Base-by-base conservation (phyloP, 2,797 vertebrate genomes). In the Masticophis lateralis region DNA sequence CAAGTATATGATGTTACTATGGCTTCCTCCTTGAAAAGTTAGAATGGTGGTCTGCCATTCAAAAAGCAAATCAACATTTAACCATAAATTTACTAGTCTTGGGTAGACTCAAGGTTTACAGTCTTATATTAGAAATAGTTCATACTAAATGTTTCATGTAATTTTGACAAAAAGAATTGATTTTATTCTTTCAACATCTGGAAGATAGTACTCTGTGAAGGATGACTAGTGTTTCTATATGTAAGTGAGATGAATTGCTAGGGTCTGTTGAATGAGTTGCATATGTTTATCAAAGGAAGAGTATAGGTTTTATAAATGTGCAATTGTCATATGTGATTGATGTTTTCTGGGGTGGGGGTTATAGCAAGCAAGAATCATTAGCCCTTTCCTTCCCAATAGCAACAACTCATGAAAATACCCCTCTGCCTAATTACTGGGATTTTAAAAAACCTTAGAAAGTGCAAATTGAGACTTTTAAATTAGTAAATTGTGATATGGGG, bases 51-150 rank as follows among this genome's bases (percentile, higher is more conserved):
- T 87, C 53, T 92, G 66, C 69, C 86, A 87, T 66, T 32, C 53
- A 90, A 92, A 92, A 51, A 63, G 74, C 56, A 86, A 89, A 86
- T 90, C 92, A 86, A 57, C 20, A 57, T 69, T 87, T 90, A 93
- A 90, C 12, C 13, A 6, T 32, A 51, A 92, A 89, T n/a, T 37
- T 27, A 28, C 51, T 37, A 87, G 53, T 25, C 12, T 37, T 93
- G 79, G 10, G 18, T 69, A 16, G 79, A 90, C 87, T 57, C 20
- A 61, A 20, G 18, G 57, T 89, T 89, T 53, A 57, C 28, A 60
- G 79, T 32, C 51, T 66, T 90, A 37, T 74, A 43, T 37, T 87
- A 66, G 25, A 66, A 18, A 90, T 63, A 27, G 51, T 27, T 86
- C n/a, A 61, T 66, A 87, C 51, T 43, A 86, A 90, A 83, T 83